Percentiles rank a stretch among this genome's conserved stretches.
phyloP scores from a whole-genome alignment of 2,113 vertebrate genomes.

The Dendrocopos noguchii region DNA sequence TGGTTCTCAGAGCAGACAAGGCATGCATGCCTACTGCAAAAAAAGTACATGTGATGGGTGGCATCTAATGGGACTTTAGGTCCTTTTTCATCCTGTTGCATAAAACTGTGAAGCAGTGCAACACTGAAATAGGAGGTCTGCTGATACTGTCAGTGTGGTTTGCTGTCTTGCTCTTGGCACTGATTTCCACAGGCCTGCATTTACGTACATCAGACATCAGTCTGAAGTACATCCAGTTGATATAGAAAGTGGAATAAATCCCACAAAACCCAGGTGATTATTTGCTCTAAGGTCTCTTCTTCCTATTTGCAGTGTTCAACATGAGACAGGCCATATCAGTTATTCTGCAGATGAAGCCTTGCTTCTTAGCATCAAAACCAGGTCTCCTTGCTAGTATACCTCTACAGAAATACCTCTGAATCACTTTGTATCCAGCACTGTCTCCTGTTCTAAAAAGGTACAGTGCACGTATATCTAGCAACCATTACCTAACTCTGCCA shows the following conservation, averaged over 20 bases:
- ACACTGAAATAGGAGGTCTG: not conserved
- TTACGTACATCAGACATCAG: not conserved
- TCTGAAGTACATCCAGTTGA: not conserved
- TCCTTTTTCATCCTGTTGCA: not conserved
- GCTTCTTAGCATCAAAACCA: not conserved
- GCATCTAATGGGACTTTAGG: not conserved
- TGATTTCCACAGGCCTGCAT: not conserved
- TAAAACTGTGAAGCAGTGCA: not conserved
- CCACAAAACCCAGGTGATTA: not conserved
- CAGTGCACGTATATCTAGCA: not conserved
- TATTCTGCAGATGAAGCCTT: not conserved
- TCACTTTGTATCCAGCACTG: not conserved
- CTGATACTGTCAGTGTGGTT: not conserved
- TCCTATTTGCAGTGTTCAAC: not conserved
- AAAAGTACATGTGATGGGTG: fast-evolving
- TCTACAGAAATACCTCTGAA: not conserved
- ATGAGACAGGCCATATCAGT: not conserved
- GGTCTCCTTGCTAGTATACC: not conserved
- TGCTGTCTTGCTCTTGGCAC: not conserved
- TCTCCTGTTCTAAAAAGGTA: not conserved
- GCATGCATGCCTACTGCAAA: not conserved
- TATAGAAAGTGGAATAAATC: not conserved
- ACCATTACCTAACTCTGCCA: too few relatives aligned
- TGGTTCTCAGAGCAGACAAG: not conserved
- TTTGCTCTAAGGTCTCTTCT: not conserved